Conservation (phyloP, 2,888 invertebrate genomes). For the Acanthosoma haemorrhoidale region DNA sequence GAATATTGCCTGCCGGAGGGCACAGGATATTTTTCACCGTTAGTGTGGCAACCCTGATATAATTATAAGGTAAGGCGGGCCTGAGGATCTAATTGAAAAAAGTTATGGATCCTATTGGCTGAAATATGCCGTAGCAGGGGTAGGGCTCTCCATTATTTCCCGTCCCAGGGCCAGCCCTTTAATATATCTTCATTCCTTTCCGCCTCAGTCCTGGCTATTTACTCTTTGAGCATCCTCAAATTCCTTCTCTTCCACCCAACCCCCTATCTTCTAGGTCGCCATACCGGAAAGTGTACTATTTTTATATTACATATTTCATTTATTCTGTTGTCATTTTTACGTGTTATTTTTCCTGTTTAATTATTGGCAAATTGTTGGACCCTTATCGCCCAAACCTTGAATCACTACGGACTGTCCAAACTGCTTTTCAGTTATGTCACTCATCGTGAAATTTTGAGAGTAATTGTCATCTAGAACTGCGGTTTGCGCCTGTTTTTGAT, state of each 20-base stretch:
- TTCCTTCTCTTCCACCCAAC: background rate
- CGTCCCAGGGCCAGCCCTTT: background rate
- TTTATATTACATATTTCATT: too few relatives aligned
- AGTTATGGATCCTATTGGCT: slow-evolving; percentile 32
- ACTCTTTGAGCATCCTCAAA: slow-evolving; percentile 24
- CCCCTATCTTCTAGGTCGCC: background rate
- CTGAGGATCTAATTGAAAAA: slow-evolving; percentile 31
- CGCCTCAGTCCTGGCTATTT: slow-evolving; percentile 12
- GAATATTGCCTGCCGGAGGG: slow-evolving; percentile 1
- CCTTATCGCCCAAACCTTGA: too few relatives aligned
- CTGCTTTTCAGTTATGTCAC: too few relatives aligned
- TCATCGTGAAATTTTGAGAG: too few relatives aligned
- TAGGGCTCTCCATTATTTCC: background rate
- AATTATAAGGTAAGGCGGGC: slow-evolving; percentile 15
- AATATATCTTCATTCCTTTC: slow-evolving; percentile 29
- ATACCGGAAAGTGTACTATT: background rate
- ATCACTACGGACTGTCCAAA: too few relatives aligned
- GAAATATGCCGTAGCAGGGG: slow-evolving; percentile 25
- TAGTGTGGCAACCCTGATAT: background rate
- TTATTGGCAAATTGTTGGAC: too few relatives aligned
- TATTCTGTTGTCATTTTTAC: too few relatives aligned
- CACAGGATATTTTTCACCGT: slow-evolving; percentile 17
- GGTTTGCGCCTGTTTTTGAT: too few relatives aligned
- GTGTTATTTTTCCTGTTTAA: too few relatives aligned
- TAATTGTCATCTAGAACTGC: too few relatives aligned